Base-by-base conservation (phyloP, 2,797 vertebrate species). In the Poeciliopsis gracilis region DNA sequence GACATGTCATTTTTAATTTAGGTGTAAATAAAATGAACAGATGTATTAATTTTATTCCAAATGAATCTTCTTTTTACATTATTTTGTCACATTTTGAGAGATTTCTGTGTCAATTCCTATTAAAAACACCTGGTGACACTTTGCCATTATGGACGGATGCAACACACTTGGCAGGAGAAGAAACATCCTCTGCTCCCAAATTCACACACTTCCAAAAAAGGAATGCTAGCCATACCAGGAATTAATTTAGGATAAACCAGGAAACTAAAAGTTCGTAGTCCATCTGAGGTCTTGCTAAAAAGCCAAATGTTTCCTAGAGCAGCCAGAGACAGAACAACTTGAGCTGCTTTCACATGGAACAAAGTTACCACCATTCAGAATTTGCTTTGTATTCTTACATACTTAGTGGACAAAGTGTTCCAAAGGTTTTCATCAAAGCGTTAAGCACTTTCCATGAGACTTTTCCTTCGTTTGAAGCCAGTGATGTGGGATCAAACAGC, bases 361-460 rank as follows among this genome's bases (percentile, higher is more conserved):
- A 73, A 86, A 87, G 77, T 61, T 43, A 75, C 28, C 49, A 33
- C 41, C 13, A 47, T 47, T 81, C 38, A 73, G 76, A 81, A 69
- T 20, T 9, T 76, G 80, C 76, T 86, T 70, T 88, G 30, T 86
- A 71, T 75, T 59, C 81, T 57, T 2, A 20, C 81, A 63, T 38
- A 73, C 71, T 55, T 82, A 55, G 15, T 46, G 78, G 70, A 18
- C 18, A 23, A 73, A 84, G 81, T 13, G 51, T 66, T 75, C 49
- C 45, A 5, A 6, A 0, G 23, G 25, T 43, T 81, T 90, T 61
- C 87, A 91, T 89, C 83, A 87, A 7, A 55, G 30, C 18, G 1
- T 20, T 36, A 8, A 18, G 30, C 30, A 18, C 61, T 10, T 36
- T 38, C 61, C 38, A 4, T 38, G 59, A 20, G 20, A 8, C 7